Conservation (phyloP, 2,113 vertebrate genomes). For the Prunella himalayana region DNA sequence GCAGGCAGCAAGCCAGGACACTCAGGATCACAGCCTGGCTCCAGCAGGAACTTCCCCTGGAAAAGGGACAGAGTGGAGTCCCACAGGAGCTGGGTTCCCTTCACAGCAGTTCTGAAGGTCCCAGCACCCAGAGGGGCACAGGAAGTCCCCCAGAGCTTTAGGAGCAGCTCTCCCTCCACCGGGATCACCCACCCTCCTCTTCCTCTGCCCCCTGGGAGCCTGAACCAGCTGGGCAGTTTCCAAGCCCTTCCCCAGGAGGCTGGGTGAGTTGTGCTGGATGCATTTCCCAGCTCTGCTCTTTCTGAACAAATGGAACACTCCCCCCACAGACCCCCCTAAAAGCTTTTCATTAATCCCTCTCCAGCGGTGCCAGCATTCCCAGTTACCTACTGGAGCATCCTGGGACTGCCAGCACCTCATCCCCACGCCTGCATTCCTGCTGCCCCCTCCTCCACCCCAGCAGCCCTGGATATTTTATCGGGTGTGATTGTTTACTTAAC, state of each 20-base stretch:
- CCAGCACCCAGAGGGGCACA: neutral
- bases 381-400: neutral
- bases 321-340: neutral
- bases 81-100: neutral
- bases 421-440: neutral
- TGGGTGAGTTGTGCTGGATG: neutral
- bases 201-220: neutral
- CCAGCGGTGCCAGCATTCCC: neutral
- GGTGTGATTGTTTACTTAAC: slow-evolving; percentile 36
- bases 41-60: neutral
- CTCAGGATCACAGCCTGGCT: neutral
- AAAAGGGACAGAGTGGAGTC: neutral
- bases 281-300: neutral
- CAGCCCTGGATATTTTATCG: slow-evolving; percentile 7
- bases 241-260: neutral
- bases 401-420: fast-evolving
- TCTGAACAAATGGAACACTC: neutral
- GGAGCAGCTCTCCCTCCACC: neutral
- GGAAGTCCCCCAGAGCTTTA: neutral
- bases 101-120: neutral
- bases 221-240: neutral
- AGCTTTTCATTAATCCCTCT: neutral
- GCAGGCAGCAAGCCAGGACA: neutral
- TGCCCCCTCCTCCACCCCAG: neutral
- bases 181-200: neutral